Percentiles rank a stretch among this genome's conserved stretches.
Evolutionary conservation across 2,888 invertebrate species (phyloP).

Genomic region (Eupithecia subumbrata): DNA sequence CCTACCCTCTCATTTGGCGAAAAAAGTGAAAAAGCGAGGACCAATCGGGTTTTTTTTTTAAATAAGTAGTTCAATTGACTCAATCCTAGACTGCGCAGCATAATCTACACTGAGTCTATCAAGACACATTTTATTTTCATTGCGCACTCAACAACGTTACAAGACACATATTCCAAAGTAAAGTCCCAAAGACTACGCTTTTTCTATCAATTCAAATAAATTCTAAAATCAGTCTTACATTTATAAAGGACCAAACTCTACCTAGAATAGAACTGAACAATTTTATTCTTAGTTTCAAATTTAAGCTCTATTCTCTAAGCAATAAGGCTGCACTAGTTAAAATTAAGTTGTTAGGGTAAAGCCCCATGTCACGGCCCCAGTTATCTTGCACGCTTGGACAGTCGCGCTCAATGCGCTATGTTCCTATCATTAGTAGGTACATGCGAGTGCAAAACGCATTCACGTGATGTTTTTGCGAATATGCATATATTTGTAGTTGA

Average conservation of each 20-base stretch:
- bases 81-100: no score
- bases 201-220: background rate
- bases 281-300: slow-evolving; percentile 4
- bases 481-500: slow-evolving; percentile 22
- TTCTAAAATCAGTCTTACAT: background rate
- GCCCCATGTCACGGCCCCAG: slow-evolving; percentile 49
- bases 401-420: slow-evolving; percentile 49
- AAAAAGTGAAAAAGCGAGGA: no score
- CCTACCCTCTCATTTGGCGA: no score
- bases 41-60: no score
- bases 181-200: background rate
- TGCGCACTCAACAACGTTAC: no score
- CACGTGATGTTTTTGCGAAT: slow-evolving; percentile 33
- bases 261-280: background rate
- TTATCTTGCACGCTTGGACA: slow-evolving; percentile 64
- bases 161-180: background rate
- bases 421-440: slow-evolving; percentile 55
- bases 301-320: slow-evolving; percentile 7
- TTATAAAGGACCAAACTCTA: background rate
- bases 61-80: no score
- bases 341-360: slow-evolving; percentile 34
- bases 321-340: slow-evolving; percentile 22
- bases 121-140: no score
- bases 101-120: no score
- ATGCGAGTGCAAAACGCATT: slow-evolving; percentile 29